Conservation (phyloP, 2,888 invertebrate species). For the Philopedon plagiatum region DNA sequence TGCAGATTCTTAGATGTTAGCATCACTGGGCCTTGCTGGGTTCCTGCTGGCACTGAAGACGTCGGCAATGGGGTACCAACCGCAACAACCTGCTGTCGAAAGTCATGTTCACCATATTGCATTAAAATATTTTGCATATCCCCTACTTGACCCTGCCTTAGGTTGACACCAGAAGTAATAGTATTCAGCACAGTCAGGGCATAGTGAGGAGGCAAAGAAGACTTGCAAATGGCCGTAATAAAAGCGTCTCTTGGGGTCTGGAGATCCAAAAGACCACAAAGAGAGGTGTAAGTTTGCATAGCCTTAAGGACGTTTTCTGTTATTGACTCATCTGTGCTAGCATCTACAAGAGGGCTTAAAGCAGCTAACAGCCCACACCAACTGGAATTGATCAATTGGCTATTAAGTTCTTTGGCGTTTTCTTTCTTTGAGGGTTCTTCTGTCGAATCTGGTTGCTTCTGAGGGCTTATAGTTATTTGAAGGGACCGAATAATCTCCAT, state of each 20-base stretch:
- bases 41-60: slow-evolving; percentile 82
- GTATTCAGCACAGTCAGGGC: slow-evolving; percentile 88
- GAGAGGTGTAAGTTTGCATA: slow-evolving; percentile 89
- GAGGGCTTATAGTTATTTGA: slow-evolving; percentile 79
- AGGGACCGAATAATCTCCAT: slow-evolving; percentile 92
- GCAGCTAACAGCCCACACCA: slow-evolving; percentile 97
- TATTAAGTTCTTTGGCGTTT: slow-evolving; percentile 71
- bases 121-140: slow-evolving; percentile 65
- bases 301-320: slow-evolving; percentile 93
- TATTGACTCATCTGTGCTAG: slow-evolving; percentile 93
- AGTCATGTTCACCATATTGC: slow-evolving; percentile 79
- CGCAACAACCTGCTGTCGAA: slow-evolving; percentile 95
- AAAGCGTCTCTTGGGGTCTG: slow-evolving; percentile 92
- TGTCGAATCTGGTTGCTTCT: slow-evolving; percentile 64
- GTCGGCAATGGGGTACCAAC: slow-evolving; percentile 96
- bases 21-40: slow-evolving; percentile 94
- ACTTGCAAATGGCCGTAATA: slow-evolving; percentile 94
- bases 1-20: slow-evolving; percentile 97
- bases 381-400: slow-evolving; percentile 91
- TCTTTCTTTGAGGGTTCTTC: slow-evolving; percentile 59
- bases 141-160: slow-evolving; percentile 56
- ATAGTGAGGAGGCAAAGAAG: slow-evolving; percentile 96
- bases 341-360: slow-evolving; percentile 91
- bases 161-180: slow-evolving; percentile 71
- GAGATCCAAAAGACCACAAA: slow-evolving; percentile 88